A percentile compares a stretch with the other conserved stretches of the same genome.
Conservation (phyloP, 2,797 vertebrate genomes). For the Alauda arvensis region DNA sequence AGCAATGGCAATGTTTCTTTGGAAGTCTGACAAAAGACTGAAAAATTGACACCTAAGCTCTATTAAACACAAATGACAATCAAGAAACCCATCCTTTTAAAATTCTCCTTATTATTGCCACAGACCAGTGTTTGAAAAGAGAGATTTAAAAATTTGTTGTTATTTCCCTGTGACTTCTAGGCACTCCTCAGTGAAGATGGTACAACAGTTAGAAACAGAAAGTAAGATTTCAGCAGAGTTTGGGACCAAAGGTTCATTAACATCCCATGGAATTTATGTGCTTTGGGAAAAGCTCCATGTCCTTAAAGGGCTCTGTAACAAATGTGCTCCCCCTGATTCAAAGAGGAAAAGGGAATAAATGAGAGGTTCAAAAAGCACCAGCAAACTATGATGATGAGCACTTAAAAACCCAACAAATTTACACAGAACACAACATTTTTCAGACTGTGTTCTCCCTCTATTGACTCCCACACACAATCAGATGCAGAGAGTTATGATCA, state of each 20-base stretch:
- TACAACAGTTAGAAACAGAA: not conserved
- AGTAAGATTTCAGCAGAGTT: not conserved
- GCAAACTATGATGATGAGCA: not conserved
- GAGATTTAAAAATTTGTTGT: not conserved
- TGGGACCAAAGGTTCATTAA: not conserved
- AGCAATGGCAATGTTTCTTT: not conserved
- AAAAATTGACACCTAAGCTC: not conserved
- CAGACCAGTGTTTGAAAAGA: not conserved
- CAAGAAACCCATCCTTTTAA: not conserved
- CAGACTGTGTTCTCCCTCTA: not conserved
- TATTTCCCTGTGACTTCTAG: not conserved
- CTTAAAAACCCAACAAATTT: constrained; percentile 1
- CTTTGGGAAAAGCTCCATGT: not conserved
- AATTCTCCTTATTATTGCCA: not conserved
- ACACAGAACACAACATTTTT: not conserved
- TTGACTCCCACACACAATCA: not conserved
- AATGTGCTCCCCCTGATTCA: not conserved
- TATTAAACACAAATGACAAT: not conserved
- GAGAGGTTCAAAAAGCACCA: not conserved
- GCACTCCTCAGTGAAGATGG: not conserved
- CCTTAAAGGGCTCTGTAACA: not conserved
- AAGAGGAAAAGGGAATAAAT: not conserved
- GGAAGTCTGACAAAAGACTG: not conserved
- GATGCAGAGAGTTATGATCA: not conserved
- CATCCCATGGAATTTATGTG: not conserved